phyloP scores from a whole-genome alignment of 2,113 vertebrate genomes.

The Oenanthe oenanthe region DNA sequence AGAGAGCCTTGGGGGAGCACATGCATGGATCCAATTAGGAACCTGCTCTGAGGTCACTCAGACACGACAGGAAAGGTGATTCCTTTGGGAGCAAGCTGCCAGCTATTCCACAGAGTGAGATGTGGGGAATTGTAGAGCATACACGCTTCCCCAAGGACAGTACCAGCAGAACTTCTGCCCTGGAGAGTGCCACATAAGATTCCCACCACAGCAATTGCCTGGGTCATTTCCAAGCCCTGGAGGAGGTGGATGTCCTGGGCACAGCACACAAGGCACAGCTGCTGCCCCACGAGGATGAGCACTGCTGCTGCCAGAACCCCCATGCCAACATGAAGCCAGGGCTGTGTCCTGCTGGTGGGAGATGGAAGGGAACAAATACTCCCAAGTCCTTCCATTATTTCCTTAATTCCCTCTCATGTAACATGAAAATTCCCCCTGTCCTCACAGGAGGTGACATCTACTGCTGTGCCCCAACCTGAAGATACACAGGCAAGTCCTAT shows the following conservation, averaged over 20 bases:
- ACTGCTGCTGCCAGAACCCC: neutral
- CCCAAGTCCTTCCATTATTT: neutral
- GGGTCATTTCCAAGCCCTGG: neutral
- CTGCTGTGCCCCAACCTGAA: neutral
- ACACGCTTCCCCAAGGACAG: neutral
- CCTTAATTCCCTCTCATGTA: neutral
- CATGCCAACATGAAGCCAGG: rapidly evolving
- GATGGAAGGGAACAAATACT: neutral
- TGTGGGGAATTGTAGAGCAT: neutral
- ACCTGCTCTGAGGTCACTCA: neutral
- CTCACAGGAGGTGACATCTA: neutral
- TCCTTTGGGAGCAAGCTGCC: neutral
- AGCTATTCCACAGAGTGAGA: neutral
- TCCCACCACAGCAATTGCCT: neutral
- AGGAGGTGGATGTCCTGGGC: neutral
- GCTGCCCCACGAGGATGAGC: rapidly evolving
- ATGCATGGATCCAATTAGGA: constrained; percentile 39
- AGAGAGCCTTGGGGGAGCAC: neutral
- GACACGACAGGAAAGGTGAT: neutral
- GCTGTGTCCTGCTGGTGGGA: neutral
- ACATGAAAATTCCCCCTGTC: neutral
- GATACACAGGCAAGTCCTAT: neutral
- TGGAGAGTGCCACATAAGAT: neutral
- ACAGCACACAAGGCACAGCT: neutral
- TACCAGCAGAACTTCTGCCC: neutral